Conservation (phyloP, 2,797 vertebrate genomes). For the Falco cherrug region DNA sequence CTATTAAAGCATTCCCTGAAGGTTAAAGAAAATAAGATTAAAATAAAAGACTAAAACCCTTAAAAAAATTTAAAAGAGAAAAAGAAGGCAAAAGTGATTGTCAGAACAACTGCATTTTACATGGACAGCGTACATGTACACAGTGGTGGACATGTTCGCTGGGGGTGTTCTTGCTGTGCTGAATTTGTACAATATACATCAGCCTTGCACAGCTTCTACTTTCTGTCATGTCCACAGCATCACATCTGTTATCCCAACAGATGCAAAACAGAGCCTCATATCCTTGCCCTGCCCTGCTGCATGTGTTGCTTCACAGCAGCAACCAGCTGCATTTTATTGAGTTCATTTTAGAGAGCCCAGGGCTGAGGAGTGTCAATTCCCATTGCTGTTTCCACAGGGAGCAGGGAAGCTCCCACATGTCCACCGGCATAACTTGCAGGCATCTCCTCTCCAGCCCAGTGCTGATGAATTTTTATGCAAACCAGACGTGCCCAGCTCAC, state of each 20-base stretch:
- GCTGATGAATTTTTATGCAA: not conserved
- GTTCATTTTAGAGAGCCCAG: not conserved
- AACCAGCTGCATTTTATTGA: not conserved
- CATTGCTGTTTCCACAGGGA: not conserved
- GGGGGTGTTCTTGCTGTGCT: not conserved
- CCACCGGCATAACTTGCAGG: not conserved
- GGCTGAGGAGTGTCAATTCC: not conserved
- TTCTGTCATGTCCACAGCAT: not conserved
- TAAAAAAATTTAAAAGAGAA: not conserved
- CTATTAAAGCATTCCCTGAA: not conserved
- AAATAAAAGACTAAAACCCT: not conserved
- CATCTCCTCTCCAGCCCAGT: not conserved
- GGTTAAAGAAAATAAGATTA: not conserved
- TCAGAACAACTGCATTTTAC: not conserved
- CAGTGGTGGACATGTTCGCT: not conserved
- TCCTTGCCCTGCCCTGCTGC: not conserved
- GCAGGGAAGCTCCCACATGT: not conserved
- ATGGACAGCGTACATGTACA: not conserved
- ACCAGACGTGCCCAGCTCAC: not conserved
- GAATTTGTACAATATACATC: not conserved
- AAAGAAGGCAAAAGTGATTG: not conserved
- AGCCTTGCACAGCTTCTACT: not conserved
- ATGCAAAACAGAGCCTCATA: fast-evolving
- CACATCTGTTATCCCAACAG: not conserved
- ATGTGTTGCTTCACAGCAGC: not conserved